These are phyloP conservation scores for Cactoblastis cactorum DNA, from an alignment of 2,888 invertebrate genomes.

Conservation along the genomic window DNA sequence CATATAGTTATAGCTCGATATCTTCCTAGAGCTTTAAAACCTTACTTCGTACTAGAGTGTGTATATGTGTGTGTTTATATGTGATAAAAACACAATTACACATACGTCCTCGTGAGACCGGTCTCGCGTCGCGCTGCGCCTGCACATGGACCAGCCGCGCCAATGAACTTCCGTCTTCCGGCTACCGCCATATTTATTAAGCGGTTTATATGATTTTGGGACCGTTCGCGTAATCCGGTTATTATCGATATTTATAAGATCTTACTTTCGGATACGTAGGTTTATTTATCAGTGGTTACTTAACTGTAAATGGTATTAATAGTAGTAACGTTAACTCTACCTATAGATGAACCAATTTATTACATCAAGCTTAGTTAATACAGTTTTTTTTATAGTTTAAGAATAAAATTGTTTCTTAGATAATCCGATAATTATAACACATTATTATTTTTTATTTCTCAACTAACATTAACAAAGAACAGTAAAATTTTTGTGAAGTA, in stretches of 20 bases:
- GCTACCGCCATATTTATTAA: constrained; percentile 33
- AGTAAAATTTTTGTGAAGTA: too few species aligned
- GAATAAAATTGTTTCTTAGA: too few species aligned
- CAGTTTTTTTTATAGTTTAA: neutral
- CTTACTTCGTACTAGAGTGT: too few species aligned
- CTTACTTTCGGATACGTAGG: neutral
- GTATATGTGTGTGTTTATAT: neutral
- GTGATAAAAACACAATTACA: too few species aligned
- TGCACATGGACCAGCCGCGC: neutral
- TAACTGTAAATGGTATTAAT: neutral
- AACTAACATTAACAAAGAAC: too few species aligned
- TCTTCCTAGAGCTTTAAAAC: too few species aligned
- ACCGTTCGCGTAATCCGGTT: constrained; percentile 8
- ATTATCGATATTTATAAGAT: neutral
- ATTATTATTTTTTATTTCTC: neutral
- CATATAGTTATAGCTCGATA: too few species aligned
- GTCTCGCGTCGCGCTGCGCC: neutral
- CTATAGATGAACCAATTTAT: neutral
- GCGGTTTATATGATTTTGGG: neutral
- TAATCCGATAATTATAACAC: too few species aligned
- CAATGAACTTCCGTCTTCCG: constrained; percentile 61
- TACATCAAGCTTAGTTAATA: neutral
- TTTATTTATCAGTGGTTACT: neutral
- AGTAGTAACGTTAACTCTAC: neutral
- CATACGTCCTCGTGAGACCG: neutral